Base-by-base conservation (phyloP, 2,113 vertebrate genomes). In the Trichechus manatus region DNA sequence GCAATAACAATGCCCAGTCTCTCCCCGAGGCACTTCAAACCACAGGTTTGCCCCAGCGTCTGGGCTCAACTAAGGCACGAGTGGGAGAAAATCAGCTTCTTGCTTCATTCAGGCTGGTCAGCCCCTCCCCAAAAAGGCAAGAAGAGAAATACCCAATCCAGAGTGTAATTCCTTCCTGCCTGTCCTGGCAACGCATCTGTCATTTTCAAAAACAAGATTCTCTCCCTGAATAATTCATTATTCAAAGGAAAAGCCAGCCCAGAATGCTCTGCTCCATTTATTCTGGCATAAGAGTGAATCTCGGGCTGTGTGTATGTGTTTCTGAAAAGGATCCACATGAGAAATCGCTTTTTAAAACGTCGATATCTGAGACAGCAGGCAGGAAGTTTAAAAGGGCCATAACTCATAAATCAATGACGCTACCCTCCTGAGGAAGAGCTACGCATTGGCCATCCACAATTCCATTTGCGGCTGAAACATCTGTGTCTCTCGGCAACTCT, bases 341-440 rank as follows among this genome's bases (percentile, higher is more conserved):
- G 98, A 97, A 97, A 98, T 97, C 83, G 91, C 95, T 97, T 97
- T 98, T 97, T 90, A 93, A 97, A 98, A 98, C 50, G 9, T 97
- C 97, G 64, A 96, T 98, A 25, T 74, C 96, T 36, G 90, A 97
- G 97, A 98, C 98, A 97, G 92, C 97, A 98, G 98, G 98, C 90
- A 91, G 94, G 97, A 97, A 98, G 98, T 95, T 97, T 98, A 98
- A 98, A 98, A 98, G 98, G 97, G 81, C 94, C 96, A 94, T 98
- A 98, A 98, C 97, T 98, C 97, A 4, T 0, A 97, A 95, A 98
- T 98, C 98, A 82, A 98, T 98, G 98, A n/a, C 8, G 13, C 95
- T 64, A 75, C 56, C 81, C 95, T 98, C 96, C 91, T 70, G 95
- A 93, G 97, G 97, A 98, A 97, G 96, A 0, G 0, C 84, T 93